A percentile compares a stretch with the other conserved stretches of the same genome.
These are phyloP conservation scores for Ostrea denselamellosa DNA, from an alignment of 1,140 invertebrate genomes.

Conservation along the genomic window DNA sequence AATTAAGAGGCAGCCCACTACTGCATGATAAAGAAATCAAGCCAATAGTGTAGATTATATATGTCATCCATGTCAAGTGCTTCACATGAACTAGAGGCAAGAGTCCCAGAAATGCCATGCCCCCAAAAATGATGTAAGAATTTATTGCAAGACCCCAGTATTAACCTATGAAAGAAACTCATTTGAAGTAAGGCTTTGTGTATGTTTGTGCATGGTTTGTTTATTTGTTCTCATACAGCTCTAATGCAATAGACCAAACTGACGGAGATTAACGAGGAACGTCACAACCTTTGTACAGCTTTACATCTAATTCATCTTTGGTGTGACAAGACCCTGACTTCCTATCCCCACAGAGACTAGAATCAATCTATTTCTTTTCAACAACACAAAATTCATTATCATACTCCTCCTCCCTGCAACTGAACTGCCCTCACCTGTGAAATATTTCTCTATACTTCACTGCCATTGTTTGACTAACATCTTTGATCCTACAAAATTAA, in stretches of 20 bases:
- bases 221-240: neutral
- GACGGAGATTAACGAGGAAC: neutral
- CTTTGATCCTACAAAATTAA: slow-evolving; percentile 64
- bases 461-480: slow-evolving; percentile 58
- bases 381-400: neutral
- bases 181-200: neutral
- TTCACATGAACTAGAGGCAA: neutral
- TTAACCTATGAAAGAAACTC: neutral
- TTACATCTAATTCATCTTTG: neutral
- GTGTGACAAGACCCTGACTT: slow-evolving; percentile 3
- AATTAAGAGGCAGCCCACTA: too few species aligned
- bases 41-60: too few species aligned
- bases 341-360: neutral
- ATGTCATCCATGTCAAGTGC: neutral
- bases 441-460: slow-evolving; percentile 63
- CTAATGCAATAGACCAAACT: neutral
- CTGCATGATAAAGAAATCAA: too few species aligned
- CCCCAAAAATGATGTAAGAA: neutral
- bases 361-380: neutral
- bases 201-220: neutral
- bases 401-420: neutral
- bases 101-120: neutral
- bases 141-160: neutral
- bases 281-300: neutral
- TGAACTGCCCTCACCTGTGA: slow-evolving; percentile 61